These are phyloP conservation scores for Lamellibrachia luymesi DNA, from an alignment of 1,140 invertebrate genomes.

Conservation along the genomic window DNA sequence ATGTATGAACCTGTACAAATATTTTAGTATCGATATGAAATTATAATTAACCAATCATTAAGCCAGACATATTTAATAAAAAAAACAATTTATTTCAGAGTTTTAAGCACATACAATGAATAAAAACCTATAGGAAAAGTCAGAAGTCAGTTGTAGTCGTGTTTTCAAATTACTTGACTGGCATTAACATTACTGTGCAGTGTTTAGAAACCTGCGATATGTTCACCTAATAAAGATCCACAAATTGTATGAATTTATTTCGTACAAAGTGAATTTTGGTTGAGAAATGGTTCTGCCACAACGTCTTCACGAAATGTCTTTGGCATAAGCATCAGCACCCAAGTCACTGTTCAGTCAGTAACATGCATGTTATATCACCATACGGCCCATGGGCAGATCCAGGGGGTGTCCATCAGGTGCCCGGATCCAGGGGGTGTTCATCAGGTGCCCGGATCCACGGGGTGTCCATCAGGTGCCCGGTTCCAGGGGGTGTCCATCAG, in stretches of 20 bases:
- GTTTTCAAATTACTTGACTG: not conserved
- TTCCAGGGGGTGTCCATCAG: no score
- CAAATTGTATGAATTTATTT: not conserved
- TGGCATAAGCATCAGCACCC: not conserved
- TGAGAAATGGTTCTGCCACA: not conserved
- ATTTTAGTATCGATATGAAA: not conserved
- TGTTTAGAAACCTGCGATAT: not conserved
- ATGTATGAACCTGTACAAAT: not conserved
- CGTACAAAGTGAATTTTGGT: no score
- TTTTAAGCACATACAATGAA: not conserved
- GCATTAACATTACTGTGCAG: not conserved
- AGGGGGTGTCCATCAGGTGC: no score
- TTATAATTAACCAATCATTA: not conserved
- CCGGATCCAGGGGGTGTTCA: no score
- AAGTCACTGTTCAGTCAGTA: not conserved
- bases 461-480: no score
- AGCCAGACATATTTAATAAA: not conserved
- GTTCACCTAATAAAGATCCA: not conserved
- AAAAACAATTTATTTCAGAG: not conserved
- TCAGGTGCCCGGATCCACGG: no score
- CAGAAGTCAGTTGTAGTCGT: not conserved
- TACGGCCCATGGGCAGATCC: no score
- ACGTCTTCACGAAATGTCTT: not conserved
- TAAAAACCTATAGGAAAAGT: not conserved
- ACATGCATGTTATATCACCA: no score